A percentile compares a stretch with the other conserved stretches of the same genome.
Conservation (phyloP, 2,113 vertebrate species). For the Ptyas mucosa region DNA sequence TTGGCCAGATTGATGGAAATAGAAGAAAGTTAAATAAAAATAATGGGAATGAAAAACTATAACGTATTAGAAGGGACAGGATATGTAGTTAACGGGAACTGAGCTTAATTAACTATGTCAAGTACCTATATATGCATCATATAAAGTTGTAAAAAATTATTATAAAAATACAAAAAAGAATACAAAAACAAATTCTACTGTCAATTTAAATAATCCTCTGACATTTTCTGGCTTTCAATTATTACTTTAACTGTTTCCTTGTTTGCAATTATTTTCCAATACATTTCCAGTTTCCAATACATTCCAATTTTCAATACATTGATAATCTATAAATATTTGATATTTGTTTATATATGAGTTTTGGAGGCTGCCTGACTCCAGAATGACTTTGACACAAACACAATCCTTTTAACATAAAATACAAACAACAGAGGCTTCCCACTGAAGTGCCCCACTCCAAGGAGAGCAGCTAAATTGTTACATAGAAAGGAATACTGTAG, state of each 20-base stretch:
- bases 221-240: not conserved
- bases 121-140: not conserved
- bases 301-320: not conserved
- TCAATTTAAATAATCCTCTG: not conserved
- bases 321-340: not conserved
- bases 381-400: not conserved
- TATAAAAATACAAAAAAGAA: not conserved
- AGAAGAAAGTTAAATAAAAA: no score
- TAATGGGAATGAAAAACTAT: no score
- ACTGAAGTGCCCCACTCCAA: not conserved
- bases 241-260: not conserved
- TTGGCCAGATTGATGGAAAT: no score
- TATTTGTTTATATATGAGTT: not conserved
- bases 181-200: not conserved
- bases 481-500: fast-evolving
- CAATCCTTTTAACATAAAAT: not conserved
- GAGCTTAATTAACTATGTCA: not conserved
- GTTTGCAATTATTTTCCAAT: not conserved
- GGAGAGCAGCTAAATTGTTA: not conserved
- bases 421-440: not conserved
- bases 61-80: no score
- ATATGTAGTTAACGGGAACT: no score
- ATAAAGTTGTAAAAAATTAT: not conserved
- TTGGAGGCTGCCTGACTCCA: not conserved
- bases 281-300: not conserved